Evolutionary conservation across 2,888 invertebrate genomes (phyloP).

Genomic region (Saturnia pavonia): DNA sequence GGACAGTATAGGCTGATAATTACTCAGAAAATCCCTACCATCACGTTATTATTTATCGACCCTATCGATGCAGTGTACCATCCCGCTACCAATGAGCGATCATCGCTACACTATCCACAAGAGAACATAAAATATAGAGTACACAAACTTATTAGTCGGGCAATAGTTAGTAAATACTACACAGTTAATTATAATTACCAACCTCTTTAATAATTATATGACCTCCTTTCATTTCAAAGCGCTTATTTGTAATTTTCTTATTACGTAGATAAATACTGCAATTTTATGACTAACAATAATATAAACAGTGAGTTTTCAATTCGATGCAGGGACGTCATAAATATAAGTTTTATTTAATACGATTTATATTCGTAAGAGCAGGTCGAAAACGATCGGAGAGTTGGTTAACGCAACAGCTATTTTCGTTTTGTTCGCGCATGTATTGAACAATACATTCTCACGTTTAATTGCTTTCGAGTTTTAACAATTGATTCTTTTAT

Average conservation of each 20-base stretch:
- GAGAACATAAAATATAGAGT: no score
- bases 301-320: slow-evolving; percentile 61
- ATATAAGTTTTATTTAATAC: slow-evolving; percentile 74
- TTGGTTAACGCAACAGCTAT: slow-evolving; percentile 74
- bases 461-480: slow-evolving; percentile 79
- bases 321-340: slow-evolving; percentile 60
- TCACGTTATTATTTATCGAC: no score
- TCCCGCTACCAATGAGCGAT: no score
- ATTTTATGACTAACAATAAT: slow-evolving; percentile 43
- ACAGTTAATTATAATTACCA: background rate
- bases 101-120: no score
- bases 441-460: slow-evolving; percentile 81
- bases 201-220: slow-evolving; percentile 1
- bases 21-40: no score
- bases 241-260: slow-evolving; percentile 26
- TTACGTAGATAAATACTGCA: slow-evolving; percentile 43
- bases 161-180: background rate
- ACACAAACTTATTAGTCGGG: no score
- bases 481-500: slow-evolving; percentile 79
- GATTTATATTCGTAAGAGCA: slow-evolving; percentile 75
- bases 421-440: slow-evolving; percentile 75
- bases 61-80: no score
- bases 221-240: slow-evolving; percentile 10
- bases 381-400: slow-evolving; percentile 78
- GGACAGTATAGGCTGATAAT: no score